Conservation (phyloP, 2,797 vertebrate genomes). For the Distichodus sexfasciatus region DNA sequence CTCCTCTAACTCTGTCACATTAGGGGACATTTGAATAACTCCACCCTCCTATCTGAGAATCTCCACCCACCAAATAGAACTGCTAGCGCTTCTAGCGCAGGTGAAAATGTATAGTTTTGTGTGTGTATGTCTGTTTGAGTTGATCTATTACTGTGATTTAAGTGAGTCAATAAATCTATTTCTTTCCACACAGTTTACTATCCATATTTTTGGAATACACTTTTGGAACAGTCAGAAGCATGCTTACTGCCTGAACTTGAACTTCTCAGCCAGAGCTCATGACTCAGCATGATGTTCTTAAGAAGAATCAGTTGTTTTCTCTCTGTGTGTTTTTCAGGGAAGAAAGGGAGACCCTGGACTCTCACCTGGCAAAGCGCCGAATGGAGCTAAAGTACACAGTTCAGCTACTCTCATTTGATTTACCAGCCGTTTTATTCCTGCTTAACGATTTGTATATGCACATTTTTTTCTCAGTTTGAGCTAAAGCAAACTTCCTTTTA, state of each 20-base stretch:
- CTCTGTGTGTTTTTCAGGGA: slow-evolving; percentile 63
- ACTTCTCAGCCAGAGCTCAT: slow-evolving; percentile 14
- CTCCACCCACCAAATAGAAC: no score
- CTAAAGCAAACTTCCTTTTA: neutral
- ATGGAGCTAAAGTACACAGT: slow-evolving; percentile 84
- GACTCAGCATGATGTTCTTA: neutral
- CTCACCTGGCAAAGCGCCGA: slow-evolving; percentile 83
- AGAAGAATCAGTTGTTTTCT: slow-evolving; percentile 17
- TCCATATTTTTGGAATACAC: no score
- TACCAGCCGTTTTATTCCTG: neutral
- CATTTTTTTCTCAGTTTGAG: neutral
- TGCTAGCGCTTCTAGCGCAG: no score
- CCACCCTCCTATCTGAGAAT: no score
- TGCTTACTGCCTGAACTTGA: neutral
- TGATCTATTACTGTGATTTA: no score
- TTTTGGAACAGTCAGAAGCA: no score
- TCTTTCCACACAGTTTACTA: no score
- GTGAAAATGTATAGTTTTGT: no score
- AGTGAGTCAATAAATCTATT: no score
- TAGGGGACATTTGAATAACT: no score
- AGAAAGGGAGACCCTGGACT: slow-evolving; percentile 87
- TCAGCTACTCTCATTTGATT: neutral
- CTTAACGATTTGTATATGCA: neutral
- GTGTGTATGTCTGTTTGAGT: no score
- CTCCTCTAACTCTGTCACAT: no score